A percentile compares a stretch with the other conserved stretches of the same genome.
These are phyloP conservation scores for Ariopsis seemanni DNA, from an alignment of 2,113 vertebrate genomes.

Conservation along the genomic window DNA sequence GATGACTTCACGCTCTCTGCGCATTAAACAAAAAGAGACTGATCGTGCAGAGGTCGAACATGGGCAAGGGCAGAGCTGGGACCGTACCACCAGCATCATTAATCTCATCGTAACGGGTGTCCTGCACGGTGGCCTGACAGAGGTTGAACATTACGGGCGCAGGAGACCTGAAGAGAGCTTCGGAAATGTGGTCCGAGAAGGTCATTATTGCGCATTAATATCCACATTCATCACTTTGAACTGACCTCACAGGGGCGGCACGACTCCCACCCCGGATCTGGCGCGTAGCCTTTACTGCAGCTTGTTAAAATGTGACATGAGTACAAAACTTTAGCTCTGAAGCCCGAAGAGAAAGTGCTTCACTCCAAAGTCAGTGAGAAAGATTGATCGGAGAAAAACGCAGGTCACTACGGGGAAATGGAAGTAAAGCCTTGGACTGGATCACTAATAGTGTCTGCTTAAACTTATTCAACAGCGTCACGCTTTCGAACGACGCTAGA, in stretches of 20 bases:
- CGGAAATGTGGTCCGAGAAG: slow-evolving; percentile 49
- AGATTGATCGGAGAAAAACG: background rate
- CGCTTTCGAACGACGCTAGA: background rate
- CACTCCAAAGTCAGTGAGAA: slow-evolving; percentile 7
- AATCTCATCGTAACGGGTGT: slow-evolving; percentile 47
- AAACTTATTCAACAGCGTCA: background rate
- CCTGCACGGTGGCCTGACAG: slow-evolving; percentile 43
- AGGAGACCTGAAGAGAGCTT: slow-evolving; percentile 49
- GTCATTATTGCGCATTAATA: slow-evolving; percentile 68
- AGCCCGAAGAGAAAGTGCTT: background rate
- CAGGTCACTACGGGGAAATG: slow-evolving; percentile 23
- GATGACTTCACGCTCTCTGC: slow-evolving; percentile 25
- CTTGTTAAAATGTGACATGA: slow-evolving; percentile 34
- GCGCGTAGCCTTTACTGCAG: slow-evolving; percentile 31
- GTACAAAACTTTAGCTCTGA: slow-evolving; percentile 28
- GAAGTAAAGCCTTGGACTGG: background rate
- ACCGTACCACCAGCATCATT: slow-evolving; percentile 40
- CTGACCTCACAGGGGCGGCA: slow-evolving; percentile 56
- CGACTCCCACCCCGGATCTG: slow-evolving; percentile 37
- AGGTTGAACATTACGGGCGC: slow-evolving; percentile 36
- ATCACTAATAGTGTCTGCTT: background rate
- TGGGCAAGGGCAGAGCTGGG: slow-evolving; percentile 38
- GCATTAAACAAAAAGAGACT: slow-evolving; percentile 34
- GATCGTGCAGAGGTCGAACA: slow-evolving; percentile 32
- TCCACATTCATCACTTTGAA: slow-evolving; percentile 63